Conservation (phyloP, 2,888 invertebrate species). For the Leistus spinibarbis region DNA sequence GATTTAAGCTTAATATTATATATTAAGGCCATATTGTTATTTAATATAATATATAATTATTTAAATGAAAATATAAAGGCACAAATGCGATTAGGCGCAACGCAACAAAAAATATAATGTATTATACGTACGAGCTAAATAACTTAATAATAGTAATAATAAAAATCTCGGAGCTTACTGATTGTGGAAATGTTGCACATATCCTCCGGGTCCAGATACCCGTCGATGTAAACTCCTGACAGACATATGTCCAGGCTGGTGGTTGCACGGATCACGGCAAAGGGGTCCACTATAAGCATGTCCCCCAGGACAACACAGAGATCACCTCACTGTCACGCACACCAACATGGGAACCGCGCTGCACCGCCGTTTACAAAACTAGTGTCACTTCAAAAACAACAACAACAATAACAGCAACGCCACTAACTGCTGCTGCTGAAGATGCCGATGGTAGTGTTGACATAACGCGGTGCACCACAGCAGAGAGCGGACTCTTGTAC, state of each 20-base stretch:
- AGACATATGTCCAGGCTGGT: conserved; percentile 57
- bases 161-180: conserved; percentile 53
- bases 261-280: conserved; percentile 21
- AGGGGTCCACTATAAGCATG: conserved; percentile 52
- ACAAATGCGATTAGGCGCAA: no score
- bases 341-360: conserved; percentile 47
- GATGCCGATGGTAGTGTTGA: conserved; percentile 39
- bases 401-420: background rate
- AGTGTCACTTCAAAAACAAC: background rate
- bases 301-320: conserved; percentile 54
- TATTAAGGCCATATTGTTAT: no score
- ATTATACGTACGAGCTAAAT: no score
- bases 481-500: conserved; percentile 30
- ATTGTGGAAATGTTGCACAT: conserved; percentile 58
- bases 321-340: conserved; percentile 48
- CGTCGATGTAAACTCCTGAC: conserved; percentile 60
- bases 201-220: conserved; percentile 60
- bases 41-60: no score
- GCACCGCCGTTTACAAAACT: conserved; percentile 19
- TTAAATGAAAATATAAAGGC: no score
- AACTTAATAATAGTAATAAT: no score
- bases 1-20: no score
- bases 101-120: no score
- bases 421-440: conserved; percentile 4
- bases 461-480: conserved; percentile 25